A percentile compares a stretch with the other conserved stretches of the same genome.
Conservation (phyloP, 2,113 vertebrate genomes). For the Sinocyclocheilus maitianheensis region DNA sequence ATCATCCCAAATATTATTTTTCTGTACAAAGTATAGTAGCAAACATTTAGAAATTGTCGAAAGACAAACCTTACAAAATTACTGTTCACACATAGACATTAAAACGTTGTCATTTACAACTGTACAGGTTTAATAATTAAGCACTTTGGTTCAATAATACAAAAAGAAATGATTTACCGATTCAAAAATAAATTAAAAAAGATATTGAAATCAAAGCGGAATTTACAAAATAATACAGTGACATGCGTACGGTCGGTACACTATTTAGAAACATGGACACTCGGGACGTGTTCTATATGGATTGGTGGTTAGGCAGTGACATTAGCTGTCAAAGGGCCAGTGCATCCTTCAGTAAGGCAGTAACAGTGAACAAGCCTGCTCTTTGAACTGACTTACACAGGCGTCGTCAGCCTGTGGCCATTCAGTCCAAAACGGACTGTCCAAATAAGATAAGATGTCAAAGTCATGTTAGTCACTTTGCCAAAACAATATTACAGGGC, state of each 20-base stretch:
- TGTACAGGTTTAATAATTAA: conserved; percentile 71
- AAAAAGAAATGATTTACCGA: conserved; percentile 58
- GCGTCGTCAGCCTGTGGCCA: neutral
- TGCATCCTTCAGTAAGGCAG: conserved; percentile 53
- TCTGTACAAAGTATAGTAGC: conserved; percentile 78
- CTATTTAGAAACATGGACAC: conserved; percentile 55
- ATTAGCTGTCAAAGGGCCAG: conserved; percentile 58
- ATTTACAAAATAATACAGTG: conserved; percentile 74
- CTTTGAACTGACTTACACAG: conserved; percentile 28
- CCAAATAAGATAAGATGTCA: conserved; percentile 29
- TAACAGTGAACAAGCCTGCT: conserved; percentile 31
- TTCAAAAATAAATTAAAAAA: conserved; percentile 78
- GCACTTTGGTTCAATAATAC: conserved; percentile 82
- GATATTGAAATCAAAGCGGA: conserved; percentile 65
- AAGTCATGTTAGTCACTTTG: conserved; percentile 43
- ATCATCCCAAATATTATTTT: conserved; percentile 60
- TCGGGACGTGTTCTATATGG: conserved; percentile 48
- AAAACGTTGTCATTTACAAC: conserved; percentile 75
- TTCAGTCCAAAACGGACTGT: conserved; percentile 27
- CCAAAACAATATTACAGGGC: neutral
- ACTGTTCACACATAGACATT: conserved; percentile 73
- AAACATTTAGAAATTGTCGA: conserved; percentile 68
- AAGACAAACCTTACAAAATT: conserved; percentile 70
- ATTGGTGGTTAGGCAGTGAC: conserved; percentile 53
- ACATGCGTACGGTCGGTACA: conserved; percentile 67